A percentile compares a stretch with the other conserved stretches of the same genome.
These are phyloP conservation scores for Pilophorus perplexus DNA, from an alignment of 2,888 invertebrate species.

Conservation along the genomic window DNA sequence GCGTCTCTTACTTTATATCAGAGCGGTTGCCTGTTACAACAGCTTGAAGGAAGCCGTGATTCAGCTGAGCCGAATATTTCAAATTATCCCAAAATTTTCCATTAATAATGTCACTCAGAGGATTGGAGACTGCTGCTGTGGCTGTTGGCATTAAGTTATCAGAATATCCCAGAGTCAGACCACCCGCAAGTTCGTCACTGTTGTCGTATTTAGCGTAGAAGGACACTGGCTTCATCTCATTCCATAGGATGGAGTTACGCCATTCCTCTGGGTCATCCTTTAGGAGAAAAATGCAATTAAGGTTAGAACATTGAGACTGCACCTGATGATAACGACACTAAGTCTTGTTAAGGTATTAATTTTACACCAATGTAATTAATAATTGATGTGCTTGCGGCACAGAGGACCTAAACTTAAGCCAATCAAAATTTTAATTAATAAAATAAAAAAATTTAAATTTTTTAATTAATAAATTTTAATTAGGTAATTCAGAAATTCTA, in stretches of 20 bases:
- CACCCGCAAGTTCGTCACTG: neutral
- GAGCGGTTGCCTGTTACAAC: neutral
- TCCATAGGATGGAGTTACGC: conserved; percentile 23
- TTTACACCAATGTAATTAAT: too few species aligned
- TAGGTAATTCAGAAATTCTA: too few species aligned
- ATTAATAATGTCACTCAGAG: neutral
- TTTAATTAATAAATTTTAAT: too few species aligned
- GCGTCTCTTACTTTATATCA: neutral
- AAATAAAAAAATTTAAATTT: too few species aligned
- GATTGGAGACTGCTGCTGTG: neutral
- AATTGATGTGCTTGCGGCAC: too few species aligned
- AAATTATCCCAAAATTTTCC: neutral
- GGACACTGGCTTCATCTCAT: neutral
- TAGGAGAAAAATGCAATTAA: too few species aligned
- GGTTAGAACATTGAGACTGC: too few species aligned
- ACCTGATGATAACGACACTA: too few species aligned
- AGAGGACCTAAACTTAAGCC: too few species aligned
- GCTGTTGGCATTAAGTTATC: neutral
- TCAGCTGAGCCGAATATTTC: neutral
- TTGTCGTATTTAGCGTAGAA: neutral
- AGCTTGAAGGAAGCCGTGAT: neutral
- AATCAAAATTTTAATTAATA: too few species aligned
- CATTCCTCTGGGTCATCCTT: conserved; percentile 26
- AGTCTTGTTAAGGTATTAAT: too few species aligned
- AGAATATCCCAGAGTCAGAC: neutral